phyloP scores from a whole-genome alignment of 2,113 vertebrate species.

The Boleophthalmus pectinirostris region DNA sequence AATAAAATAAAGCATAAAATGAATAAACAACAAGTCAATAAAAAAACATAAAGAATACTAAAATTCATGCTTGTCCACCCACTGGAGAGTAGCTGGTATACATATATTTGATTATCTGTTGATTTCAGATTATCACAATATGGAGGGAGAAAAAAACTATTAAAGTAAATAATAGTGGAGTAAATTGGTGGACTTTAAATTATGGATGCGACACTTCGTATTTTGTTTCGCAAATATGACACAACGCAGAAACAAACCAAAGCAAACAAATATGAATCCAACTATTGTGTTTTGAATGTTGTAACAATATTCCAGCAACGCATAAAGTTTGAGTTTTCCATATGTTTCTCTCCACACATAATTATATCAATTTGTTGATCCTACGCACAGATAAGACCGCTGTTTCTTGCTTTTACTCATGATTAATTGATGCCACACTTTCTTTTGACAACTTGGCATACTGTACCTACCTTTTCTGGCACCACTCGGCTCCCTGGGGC shows the following conservation, averaged over 20 bases:
- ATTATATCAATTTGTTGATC: neutral
- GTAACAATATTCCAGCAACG: too few relatives aligned
- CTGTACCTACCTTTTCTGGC: slow-evolving; percentile 16
- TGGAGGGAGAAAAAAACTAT: too few relatives aligned
- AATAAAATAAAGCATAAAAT: too few relatives aligned
- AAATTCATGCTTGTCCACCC: too few relatives aligned
- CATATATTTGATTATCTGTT: neutral
- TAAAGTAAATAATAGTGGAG: too few relatives aligned
- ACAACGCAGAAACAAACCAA: too few relatives aligned
- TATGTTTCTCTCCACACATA: neutral
- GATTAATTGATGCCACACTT: slow-evolving; percentile 8
- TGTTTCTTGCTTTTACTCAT: neutral
- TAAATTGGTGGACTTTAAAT: too few relatives aligned
- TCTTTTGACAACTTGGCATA: slow-evolving; percentile 24
- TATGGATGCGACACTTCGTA: too few relatives aligned
- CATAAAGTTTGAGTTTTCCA: neutral
- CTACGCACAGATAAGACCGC: neutral
- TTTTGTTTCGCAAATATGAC: too few relatives aligned
- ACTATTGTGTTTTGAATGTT: neutral
- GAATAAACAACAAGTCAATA: too few relatives aligned
- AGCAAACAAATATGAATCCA: neutral
- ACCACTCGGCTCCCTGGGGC: slow-evolving; percentile 8
- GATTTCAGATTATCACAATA: neutral
- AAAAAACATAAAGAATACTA: too few relatives aligned
- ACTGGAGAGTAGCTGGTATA: neutral